Base-by-base conservation (phyloP, 2,888 invertebrate species). In the Cantharis flavilabris region DNA sequence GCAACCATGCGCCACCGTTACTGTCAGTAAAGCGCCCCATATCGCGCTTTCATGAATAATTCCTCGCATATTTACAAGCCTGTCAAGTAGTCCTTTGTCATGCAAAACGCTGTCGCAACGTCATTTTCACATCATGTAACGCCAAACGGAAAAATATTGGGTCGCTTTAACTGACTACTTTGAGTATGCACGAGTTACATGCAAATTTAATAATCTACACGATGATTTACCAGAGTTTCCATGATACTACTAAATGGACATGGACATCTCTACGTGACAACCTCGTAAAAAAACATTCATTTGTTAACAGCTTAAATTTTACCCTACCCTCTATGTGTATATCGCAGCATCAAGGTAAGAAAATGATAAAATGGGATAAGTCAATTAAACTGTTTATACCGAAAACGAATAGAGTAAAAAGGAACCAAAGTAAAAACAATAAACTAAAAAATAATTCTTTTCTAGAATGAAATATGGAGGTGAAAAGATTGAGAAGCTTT, bases 61-160 rank as follows among this genome's bases (percentile, higher is more conserved):
- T 88, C 88, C 86, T 86, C 87, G 88, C 88, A 88, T 89, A 89
- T 89, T 88, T 88, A 88, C 88, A 86, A 86, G 86, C 87, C 88
- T 88, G 88, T 88, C 89, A 88, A 88, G 88, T 85, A 86, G 86
- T 85, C 87, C 88, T 89, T 89, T 89, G 88, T 89, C 87, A 89
- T 89, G 89, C 87, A 88, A 89, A 89, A 87, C 84, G 86, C 87
- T 88, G 89, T 89, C 88, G 88, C 88, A 85, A 87, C 87, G 88
- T 88, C 88, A 88, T 88, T 88, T 88, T 88, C 88, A 87, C 87
- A 86, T 86, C 86, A 86, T 86, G 85, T 86, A 87, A 86, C 86
- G 83, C 82, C 81, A 84, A 86, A 86, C 86, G 83, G 86, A 86
- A 86, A 88, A 87, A 86, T 86, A 86, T 83, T 81, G 82, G 81